Base-by-base conservation (phyloP, 2,888 invertebrate species). In the Pristionchus entomophagus region DNA sequence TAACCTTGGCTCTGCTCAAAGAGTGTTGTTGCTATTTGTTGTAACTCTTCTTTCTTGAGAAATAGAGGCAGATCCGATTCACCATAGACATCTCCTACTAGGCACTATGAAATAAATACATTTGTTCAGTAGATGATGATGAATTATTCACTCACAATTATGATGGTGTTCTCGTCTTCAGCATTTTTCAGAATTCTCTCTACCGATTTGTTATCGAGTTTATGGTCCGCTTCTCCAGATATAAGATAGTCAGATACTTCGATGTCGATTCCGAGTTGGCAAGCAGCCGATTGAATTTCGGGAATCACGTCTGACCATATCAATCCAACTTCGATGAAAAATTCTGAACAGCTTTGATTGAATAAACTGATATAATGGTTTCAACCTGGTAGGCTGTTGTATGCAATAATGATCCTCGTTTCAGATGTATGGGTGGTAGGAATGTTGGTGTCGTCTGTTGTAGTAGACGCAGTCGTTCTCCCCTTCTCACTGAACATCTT, bases 31-130 rank as follows among this genome's bases (percentile, higher is more conserved):
- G 91, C 91, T 84, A 94, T 93, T 45, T 91, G 91, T 41, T 94
- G 93, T 87, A 94, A 94, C 80, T 94, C 94, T 2, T 94, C 93
- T 1, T 92, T 91, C 22, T 93, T 93, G 14, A 95, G 92, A 41
- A 89, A 90, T 4, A 92, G 87, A 19, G 95, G 95, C 6, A 94
- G 91, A 19, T 94, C 87, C 35, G 91, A 90, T 3, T 93, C 91
- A 2, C 94, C 94, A 87, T 94, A 94, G 82, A 94, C 94, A 88
- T 95, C 94, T 8, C 94, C 94, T 22, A 94, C 90, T 38, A 95
- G 90, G 51, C 93, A 91, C 94, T 94, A 90, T n/a, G n/a, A n/a
- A n/a, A n/a, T n/a, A n/a, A 83, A 91, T 86, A 82, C 22, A 51
- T 5, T 56, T 35, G 8, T 32, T 32, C n/a, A 12, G 17, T 35